Conservation (phyloP, 2,113 vertebrate genomes). For the Poeciliopsis occidentalis region DNA sequence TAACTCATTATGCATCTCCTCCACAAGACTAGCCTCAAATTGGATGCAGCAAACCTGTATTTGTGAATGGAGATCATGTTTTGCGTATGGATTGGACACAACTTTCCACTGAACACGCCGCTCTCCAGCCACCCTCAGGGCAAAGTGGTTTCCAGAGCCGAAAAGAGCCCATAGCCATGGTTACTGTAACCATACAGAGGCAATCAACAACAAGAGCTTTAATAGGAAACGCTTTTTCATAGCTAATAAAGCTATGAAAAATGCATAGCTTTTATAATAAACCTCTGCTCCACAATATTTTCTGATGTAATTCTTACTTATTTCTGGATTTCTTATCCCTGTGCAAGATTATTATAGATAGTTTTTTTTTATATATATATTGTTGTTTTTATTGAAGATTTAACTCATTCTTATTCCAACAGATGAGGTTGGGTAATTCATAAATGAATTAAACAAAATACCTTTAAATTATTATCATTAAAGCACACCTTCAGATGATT, state of each 20-base stretch:
- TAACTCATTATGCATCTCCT: constrained; percentile 2
- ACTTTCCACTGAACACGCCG: constrained; percentile 26
- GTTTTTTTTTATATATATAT: no score
- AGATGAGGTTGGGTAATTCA: not conserved
- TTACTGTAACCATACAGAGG: constrained; percentile 58
- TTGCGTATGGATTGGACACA: constrained; percentile 41
- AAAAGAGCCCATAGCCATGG: constrained; percentile 22
- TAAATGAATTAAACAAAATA: not conserved
- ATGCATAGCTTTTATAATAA: not conserved
- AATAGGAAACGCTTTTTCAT: constrained; percentile 5
- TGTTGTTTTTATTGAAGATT: not conserved
- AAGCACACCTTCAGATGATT: no score
- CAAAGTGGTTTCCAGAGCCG: constrained; percentile 27
- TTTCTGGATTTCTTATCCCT: not conserved
- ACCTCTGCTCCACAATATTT: not conserved
- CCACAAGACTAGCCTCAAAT: constrained; percentile 5
- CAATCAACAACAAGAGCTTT: constrained; percentile 34
- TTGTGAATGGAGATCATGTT: constrained; percentile 8
- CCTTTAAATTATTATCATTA: no score
- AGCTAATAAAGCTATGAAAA: not conserved
- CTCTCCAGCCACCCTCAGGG: constrained; percentile 21
- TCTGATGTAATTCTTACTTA: no score
- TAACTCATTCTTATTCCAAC: no score
- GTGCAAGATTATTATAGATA: not conserved
- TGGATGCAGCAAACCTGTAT: constrained; percentile 12